phyloP scores from a whole-genome alignment of 2,797 vertebrate species.

The Mycteria americana region DNA sequence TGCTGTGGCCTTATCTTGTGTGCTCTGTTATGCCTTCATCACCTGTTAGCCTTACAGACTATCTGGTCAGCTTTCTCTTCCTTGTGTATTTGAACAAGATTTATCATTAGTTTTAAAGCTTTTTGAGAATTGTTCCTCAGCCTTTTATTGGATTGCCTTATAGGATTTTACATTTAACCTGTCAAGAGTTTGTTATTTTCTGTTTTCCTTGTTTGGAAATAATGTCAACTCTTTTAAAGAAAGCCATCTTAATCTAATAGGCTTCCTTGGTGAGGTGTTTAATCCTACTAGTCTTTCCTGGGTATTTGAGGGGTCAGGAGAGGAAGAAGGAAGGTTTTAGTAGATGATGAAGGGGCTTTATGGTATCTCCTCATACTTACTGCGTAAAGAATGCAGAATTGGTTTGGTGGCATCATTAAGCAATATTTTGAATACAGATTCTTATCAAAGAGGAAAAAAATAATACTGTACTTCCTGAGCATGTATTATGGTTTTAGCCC shows the following conservation, averaged over 20 bases:
- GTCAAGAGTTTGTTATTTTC: background rate
- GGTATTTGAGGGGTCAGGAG: background rate
- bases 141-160: background rate
- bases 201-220: background rate
- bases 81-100: background rate
- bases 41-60: background rate
- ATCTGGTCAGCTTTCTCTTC: background rate
- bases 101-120: background rate
- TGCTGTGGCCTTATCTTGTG: background rate
- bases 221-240: background rate
- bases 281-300: background rate
- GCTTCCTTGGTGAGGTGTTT: background rate
- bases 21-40: background rate
- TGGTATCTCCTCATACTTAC: background rate
- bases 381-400: background rate
- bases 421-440: background rate
- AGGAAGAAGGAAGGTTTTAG: background rate
- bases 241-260: background rate
- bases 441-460: background rate
- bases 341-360: background rate
- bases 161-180: background rate
- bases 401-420: background rate
- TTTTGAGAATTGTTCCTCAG: background rate
- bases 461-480: background rate
- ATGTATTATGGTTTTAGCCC: background rate